Evolutionary conservation across 2,797 vertebrate genomes (phyloP).

Genomic region (Tamandua tetradactyla): DNA sequence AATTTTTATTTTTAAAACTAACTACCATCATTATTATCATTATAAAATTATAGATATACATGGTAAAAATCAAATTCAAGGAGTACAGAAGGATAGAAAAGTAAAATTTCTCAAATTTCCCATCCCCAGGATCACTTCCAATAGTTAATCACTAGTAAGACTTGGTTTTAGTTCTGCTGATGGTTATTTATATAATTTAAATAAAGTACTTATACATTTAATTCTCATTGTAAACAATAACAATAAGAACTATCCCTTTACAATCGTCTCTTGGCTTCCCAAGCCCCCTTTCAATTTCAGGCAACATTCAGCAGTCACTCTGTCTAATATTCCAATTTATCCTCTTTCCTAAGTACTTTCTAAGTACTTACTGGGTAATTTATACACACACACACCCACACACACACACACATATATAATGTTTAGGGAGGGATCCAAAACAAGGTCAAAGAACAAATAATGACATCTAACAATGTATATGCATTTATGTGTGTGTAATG

Average conservation of each 20-base stretch:
- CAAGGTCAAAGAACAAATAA: conserved; percentile 42
- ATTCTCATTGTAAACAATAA: not conserved
- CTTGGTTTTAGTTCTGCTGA: not conserved
- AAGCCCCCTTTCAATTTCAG: not conserved
- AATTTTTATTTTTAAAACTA: not conserved
- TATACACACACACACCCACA: too few species aligned
- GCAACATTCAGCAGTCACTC: not conserved
- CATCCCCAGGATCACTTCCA: not conserved
- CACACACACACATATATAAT: too few species aligned
- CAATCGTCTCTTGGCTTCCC: not conserved
- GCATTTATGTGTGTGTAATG: too few species aligned
- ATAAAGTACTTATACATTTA: not conserved
- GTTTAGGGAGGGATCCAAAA: not conserved
- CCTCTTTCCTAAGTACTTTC: not conserved
- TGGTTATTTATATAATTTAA: not conserved
- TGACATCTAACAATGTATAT: not conserved
- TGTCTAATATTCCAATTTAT: not conserved
- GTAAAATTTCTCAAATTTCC: not conserved
- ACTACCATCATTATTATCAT: not conserved
- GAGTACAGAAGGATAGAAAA: not conserved
- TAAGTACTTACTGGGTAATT: not conserved
- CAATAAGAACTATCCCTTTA: not conserved
- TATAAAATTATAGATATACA: not conserved
- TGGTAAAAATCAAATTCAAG: conserved; percentile 6
- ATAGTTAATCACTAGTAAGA: not conserved